phyloP scores from a whole-genome alignment of 2,888 invertebrate genomes.

The Leptinotarsa haldemani region DNA sequence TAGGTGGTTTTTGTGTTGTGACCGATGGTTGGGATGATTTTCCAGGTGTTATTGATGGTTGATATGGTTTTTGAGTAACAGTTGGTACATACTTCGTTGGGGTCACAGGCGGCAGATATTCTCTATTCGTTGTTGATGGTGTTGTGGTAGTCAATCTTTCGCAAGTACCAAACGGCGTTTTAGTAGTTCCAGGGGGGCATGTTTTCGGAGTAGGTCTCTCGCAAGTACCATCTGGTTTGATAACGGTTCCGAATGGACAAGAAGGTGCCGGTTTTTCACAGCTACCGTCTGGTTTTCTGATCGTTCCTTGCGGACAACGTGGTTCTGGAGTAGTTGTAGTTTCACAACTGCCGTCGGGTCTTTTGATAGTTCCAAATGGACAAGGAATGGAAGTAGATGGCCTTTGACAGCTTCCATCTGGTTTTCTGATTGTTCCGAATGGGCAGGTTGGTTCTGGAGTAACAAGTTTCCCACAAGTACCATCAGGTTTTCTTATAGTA shows the following conservation, averaged over 20 bases:
- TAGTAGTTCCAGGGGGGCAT: background rate
- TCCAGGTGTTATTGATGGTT: conserved; percentile 44
- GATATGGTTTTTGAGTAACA: conserved; percentile 47
- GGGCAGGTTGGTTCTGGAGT: conserved; percentile 29
- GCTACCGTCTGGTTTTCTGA: conserved; percentile 27
- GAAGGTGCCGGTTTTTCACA: conserved; percentile 35
- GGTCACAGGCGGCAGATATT: conserved; percentile 51
- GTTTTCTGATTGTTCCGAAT: conserved; percentile 28
- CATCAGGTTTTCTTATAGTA: conserved; percentile 28
- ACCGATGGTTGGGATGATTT: conserved; percentile 47
- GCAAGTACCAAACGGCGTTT: conserved; percentile 34
- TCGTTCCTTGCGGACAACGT: conserved; percentile 37
- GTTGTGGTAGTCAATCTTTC: conserved; percentile 21
- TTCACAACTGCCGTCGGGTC: conserved; percentile 26
- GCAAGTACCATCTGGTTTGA: conserved; percentile 35
- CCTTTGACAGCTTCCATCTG: conserved; percentile 35
- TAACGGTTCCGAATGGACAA: conserved; percentile 37
- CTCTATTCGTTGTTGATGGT: conserved; percentile 40
- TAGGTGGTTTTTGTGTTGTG: conserved; percentile 44
- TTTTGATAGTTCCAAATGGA: conserved; percentile 31
- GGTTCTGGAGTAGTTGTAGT: conserved; percentile 32
- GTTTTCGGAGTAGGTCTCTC: background rate
- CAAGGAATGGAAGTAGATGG: conserved; percentile 28
- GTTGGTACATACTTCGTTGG: conserved; percentile 53
- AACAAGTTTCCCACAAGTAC: conserved; percentile 23